Evolutionary conservation across 2,113 vertebrate species (phyloP).

Genomic region (Podarcis cretensis): DNA sequence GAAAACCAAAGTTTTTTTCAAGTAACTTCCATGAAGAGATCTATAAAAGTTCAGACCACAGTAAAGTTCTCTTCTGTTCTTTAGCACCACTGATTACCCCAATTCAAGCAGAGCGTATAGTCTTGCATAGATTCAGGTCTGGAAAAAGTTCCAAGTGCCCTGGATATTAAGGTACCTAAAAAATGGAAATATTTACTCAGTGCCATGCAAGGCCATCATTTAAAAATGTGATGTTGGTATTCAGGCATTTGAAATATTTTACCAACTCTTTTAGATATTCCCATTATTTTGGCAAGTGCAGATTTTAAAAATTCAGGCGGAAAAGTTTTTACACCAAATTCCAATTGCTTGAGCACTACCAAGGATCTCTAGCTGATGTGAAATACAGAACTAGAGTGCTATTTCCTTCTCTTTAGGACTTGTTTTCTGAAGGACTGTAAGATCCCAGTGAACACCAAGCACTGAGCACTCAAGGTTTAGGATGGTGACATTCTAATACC

Average conservation of each 20-base stretch:
- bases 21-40: conserved; percentile 43
- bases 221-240: not conserved
- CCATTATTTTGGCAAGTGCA: not conserved
- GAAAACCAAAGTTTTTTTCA: conserved; percentile 42
- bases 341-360: not conserved
- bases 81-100: conserved; percentile 7
- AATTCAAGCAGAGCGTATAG: not conserved
- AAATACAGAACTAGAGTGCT: not conserved
- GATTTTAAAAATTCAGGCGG: not conserved
- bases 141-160: not conserved
- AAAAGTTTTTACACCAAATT: not conserved
- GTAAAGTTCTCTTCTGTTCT: conserved; percentile 42
- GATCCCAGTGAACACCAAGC: not conserved
- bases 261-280: not conserved
- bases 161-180: not conserved
- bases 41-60: not conserved
- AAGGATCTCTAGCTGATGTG: not conserved
- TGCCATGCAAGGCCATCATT: not conserved
- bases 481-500: not conserved
- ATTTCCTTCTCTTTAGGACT: not conserved
- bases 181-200: not conserved
- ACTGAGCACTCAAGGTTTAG: not conserved
- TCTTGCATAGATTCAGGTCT: not conserved
- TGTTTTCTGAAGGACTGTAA: not conserved
- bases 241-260: not conserved